These are phyloP conservation scores for Papilio gigon DNA, from an alignment of 2,888 invertebrate species.

Conservation along the genomic window DNA sequence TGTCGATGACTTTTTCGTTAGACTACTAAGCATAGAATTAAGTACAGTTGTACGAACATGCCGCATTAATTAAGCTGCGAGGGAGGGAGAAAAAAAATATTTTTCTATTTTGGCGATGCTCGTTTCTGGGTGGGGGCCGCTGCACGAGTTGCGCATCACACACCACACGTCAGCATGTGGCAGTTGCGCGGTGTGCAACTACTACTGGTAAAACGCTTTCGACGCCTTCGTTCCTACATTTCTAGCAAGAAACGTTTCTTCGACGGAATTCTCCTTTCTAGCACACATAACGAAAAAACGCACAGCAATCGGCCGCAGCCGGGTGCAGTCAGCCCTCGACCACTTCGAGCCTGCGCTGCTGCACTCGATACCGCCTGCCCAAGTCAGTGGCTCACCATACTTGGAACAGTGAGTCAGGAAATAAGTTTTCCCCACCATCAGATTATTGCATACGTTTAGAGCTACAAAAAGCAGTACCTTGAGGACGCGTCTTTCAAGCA, in stretches of 20 bases:
- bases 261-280: too few relatives aligned
- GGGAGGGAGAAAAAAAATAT: not conserved
- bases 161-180: too few relatives aligned
- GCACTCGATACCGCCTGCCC: not conserved
- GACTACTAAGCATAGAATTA: not conserved
- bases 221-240: too few relatives aligned
- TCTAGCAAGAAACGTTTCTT: too few relatives aligned
- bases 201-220: too few relatives aligned
- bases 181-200: too few relatives aligned
- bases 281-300: too few relatives aligned
- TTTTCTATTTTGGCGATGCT: not conserved
- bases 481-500: constrained; percentile 67
- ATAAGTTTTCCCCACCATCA: too few relatives aligned
- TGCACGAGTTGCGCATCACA: not conserved
- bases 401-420: not conserved
- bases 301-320: too few relatives aligned
- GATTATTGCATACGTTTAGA: not conserved
- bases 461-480: constrained; percentile 55
- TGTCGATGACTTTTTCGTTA: not conserved
- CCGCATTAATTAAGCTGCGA: not conserved
- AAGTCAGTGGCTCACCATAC: not conserved
- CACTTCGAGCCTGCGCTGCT: too few relatives aligned
- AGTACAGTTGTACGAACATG: not conserved
- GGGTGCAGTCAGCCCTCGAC: too few relatives aligned
- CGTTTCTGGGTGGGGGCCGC: not conserved